Conservation (phyloP, 2,113 vertebrate genomes). For the Scatophagus argus region DNA sequence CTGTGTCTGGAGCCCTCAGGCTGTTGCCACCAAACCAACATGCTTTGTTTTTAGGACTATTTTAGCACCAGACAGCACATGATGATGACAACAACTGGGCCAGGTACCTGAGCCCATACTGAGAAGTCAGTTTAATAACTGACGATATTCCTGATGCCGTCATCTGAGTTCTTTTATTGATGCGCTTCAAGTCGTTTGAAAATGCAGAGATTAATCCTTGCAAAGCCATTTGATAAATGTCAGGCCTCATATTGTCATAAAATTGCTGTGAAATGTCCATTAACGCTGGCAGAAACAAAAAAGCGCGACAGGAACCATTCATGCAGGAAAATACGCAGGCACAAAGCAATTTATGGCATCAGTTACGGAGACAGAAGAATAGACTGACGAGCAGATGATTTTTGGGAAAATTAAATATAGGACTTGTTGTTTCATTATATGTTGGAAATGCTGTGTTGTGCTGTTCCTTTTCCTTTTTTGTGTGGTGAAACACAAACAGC, state of each 20-base stretch:
- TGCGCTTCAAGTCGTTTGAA: not conserved
- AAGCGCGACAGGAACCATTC: not conserved
- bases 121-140: constrained; percentile 23
- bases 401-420: not conserved
- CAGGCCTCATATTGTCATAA: constrained; percentile 6
- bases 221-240: constrained; percentile 13
- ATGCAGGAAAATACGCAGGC: not conserved
- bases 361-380: constrained; percentile 4
- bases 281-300: constrained; percentile 1
- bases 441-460: not conserved
- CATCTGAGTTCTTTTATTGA: constrained; percentile 5
- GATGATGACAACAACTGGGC: constrained; percentile 21
- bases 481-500: not conserved
- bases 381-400: constrained; percentile 18
- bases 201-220: not conserved
- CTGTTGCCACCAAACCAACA: constrained; percentile 24
- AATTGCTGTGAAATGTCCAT: constrained; percentile 29
- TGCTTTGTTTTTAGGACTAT: constrained; percentile 21
- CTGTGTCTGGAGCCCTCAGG: constrained; percentile 27
- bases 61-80: constrained; percentile 14
- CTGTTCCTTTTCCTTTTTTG: not conserved
- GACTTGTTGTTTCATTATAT: not conserved
- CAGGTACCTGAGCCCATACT: constrained; percentile 7
- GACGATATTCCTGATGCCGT: constrained; percentile 11
- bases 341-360: not conserved